These are phyloP conservation scores for Torymus tubicola DNA, from an alignment of 2,888 invertebrate genomes.

Conservation along the genomic window DNA sequence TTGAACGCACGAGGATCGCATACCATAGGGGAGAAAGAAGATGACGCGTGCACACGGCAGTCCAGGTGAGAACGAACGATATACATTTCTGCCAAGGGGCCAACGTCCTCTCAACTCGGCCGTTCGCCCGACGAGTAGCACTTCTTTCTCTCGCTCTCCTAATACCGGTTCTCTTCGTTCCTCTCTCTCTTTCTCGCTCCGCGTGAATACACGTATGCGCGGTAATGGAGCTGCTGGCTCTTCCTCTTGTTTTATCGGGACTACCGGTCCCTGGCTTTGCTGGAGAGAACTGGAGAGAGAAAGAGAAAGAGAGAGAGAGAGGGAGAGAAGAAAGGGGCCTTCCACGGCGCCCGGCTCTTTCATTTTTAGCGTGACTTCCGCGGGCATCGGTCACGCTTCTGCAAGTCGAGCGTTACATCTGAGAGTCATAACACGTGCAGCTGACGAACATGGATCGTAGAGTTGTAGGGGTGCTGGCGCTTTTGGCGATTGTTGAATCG, in stretches of 20 bases:
- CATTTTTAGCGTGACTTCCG: conserved; percentile 53
- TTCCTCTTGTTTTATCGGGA: conserved; percentile 27
- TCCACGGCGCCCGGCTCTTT: background rate
- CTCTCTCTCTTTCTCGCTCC: background rate
- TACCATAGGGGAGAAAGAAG: no score
- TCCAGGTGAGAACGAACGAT: background rate
- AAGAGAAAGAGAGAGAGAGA: no score
- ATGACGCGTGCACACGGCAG: no score
- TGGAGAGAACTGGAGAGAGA: background rate
- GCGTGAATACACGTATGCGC: background rate
- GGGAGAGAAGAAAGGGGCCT: background rate
- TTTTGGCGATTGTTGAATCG: conserved; percentile 11
- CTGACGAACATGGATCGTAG: background rate
- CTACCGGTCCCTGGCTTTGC: background rate
- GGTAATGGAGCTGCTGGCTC: no score
- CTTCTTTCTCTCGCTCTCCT: background rate
- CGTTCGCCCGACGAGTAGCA: conserved; percentile 13
- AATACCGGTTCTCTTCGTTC: conserved; percentile 50
- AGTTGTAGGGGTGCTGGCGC: background rate
- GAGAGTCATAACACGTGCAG: background rate
- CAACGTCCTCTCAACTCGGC: conserved; percentile 28
- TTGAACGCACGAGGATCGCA: no score
- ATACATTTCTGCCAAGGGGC: background rate
- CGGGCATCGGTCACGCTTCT: conserved; percentile 4
- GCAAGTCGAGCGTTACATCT: background rate